phyloP scores from a whole-genome alignment of 2,797 vertebrate species.

The Kryptolebias ocellatus region DNA sequence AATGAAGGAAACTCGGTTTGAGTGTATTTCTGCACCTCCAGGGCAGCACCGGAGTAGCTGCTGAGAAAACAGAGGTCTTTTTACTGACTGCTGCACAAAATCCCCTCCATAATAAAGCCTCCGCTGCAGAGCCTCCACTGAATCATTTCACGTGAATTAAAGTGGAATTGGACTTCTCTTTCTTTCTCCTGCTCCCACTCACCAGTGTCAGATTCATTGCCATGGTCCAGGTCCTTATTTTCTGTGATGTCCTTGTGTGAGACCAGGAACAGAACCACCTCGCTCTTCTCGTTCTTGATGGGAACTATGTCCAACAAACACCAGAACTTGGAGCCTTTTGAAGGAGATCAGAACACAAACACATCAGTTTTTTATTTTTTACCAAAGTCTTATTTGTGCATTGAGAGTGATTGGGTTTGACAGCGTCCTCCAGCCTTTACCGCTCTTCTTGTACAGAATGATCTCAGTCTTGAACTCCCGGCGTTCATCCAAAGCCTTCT shows the following conservation, averaged over 20 bases:
- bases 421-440: slow-evolving; percentile 57
- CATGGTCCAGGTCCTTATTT: slow-evolving; percentile 79
- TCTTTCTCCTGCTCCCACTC: slow-evolving; percentile 37
- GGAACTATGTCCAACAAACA: slow-evolving; percentile 86
- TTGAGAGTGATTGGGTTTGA: neutral
- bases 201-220: slow-evolving; percentile 76
- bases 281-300: slow-evolving; percentile 87
- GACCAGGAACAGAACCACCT: slow-evolving; percentile 87
- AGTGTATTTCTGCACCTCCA: too few species aligned
- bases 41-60: neutral
- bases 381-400: rapidly evolving
- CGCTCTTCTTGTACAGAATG: slow-evolving; percentile 82
- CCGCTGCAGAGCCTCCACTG: slow-evolving; percentile 11
- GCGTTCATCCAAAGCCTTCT: slow-evolving; percentile 80
- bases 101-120: neutral
- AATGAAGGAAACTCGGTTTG: too few species aligned
- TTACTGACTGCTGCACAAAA: neutral
- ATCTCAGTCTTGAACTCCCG: slow-evolving; percentile 84
- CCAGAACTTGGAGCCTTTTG: slow-evolving; percentile 84
- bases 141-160: slow-evolving; percentile 38
- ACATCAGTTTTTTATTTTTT: neutral
- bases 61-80: neutral
- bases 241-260: slow-evolving; percentile 87
- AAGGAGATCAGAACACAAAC: slow-evolving; percentile 1
- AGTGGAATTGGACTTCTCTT: slow-evolving; percentile 6